Evolutionary conservation across 2,888 invertebrate species (phyloP).

Genomic region (Adelphocoris suturalis): DNA sequence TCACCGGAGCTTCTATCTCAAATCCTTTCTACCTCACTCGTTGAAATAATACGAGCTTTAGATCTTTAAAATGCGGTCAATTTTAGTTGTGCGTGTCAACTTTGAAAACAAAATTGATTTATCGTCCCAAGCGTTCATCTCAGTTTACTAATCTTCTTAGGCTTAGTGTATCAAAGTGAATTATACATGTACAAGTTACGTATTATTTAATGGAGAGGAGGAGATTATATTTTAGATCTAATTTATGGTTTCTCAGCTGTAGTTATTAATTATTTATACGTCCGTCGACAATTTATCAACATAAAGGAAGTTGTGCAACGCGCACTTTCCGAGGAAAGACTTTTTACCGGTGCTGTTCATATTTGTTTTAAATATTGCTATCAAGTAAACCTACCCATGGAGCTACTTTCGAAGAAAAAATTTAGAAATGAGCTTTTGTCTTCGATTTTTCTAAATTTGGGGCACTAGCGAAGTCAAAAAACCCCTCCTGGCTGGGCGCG

Average conservation of each 20-base stretch:
- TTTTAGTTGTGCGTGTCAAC: not conserved
- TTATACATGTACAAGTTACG: not conserved
- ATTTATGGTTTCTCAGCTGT: not conserved
- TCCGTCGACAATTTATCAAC: too few species aligned
- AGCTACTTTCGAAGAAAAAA: too few species aligned
- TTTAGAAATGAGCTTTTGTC: too few species aligned
- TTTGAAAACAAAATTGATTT: not conserved
- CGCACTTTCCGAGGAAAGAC: too few species aligned
- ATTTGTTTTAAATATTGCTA: too few species aligned
- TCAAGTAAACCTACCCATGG: too few species aligned
- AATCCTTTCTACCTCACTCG: not conserved
- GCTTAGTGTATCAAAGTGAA: not conserved
- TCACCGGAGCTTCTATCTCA: not conserved
- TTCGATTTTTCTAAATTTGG: too few species aligned
- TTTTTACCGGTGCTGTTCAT: too few species aligned
- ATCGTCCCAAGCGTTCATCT: not conserved
- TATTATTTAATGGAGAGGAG: not conserved
- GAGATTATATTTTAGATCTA: not conserved
- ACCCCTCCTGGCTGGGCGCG: too few species aligned
- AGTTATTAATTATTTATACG: not conserved
- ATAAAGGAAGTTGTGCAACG: too few species aligned
- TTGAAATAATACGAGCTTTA: not conserved
- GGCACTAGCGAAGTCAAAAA: too few species aligned
- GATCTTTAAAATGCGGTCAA: slow-evolving; percentile 3
- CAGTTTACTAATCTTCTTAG: not conserved